Percentiles rank a stretch among this genome's conserved stretches.
Evolutionary conservation across 1,140 invertebrate species (phyloP).

Genomic region (Drosophila chauvacae): DNA sequence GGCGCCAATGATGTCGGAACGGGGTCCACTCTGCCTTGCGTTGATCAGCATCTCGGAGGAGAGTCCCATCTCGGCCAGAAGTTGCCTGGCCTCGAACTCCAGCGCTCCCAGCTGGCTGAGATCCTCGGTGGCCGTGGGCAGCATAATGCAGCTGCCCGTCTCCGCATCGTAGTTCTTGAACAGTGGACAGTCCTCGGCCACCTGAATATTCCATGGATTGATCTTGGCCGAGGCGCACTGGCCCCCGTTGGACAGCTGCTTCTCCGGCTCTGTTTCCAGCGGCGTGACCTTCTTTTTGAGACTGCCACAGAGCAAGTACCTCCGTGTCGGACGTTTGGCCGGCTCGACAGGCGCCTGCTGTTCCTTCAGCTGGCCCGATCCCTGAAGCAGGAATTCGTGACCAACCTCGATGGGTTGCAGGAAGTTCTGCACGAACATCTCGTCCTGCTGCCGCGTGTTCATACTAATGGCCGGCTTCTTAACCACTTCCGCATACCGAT

Average conservation of each 20-base stretch:
- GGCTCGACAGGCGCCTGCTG: conserved; percentile 27
- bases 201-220: conserved; percentile 78
- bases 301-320: conserved; percentile 75
- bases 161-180: conserved; percentile 85
- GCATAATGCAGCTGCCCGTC: conserved; percentile 84
- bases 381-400: conserved; percentile 40
- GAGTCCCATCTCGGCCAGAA: conserved; percentile 84
- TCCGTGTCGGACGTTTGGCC: conserved; percentile 50
- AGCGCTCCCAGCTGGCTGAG: conserved; percentile 79
- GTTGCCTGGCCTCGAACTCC: conserved; percentile 84
- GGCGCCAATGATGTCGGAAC: conserved; percentile 85
- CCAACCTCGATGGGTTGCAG: conserved; percentile 77
- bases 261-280: conserved; percentile 77
- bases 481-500: conserved; percentile 81
- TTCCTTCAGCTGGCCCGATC: conserved; percentile 51
- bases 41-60: conserved; percentile 83
- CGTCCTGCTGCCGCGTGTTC: conserved; percentile 81
- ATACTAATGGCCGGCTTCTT: conserved; percentile 82
- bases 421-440: conserved; percentile 80
- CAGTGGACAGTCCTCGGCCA: conserved; percentile 72
- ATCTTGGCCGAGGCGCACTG: conserved; percentile 42
- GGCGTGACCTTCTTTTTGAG: conserved; percentile 83
- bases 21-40: conserved; percentile 81
- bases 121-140: conserved; percentile 84
- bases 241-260: conserved; percentile 67